phyloP scores from a whole-genome alignment of 2,113 vertebrate species.

The Sitta europaea region DNA sequence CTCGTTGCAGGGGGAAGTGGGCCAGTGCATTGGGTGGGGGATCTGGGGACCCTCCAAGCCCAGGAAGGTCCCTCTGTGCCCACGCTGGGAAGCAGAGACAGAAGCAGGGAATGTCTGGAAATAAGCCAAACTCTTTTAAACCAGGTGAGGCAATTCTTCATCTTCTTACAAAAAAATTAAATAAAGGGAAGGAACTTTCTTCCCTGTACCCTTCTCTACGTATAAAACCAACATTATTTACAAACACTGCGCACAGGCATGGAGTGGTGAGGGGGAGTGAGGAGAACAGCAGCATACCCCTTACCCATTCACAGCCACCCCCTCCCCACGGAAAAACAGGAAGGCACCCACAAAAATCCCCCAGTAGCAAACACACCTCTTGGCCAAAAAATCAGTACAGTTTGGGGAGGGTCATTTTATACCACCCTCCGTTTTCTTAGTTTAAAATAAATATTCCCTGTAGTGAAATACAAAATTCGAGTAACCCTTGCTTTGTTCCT shows the following conservation, averaged over 20 bases:
- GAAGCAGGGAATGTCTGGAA: neutral
- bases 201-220: neutral
- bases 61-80: fast-evolving
- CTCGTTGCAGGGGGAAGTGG: neutral
- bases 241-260: neutral
- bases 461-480: neutral
- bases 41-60: neutral
- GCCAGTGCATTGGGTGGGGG: fast-evolving
- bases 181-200: neutral
- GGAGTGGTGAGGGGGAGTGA: neutral
- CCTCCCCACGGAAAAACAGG: neutral
- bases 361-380: neutral
- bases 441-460: constrained; percentile 40
- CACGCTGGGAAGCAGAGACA: neutral
- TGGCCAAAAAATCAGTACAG: neutral
- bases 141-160: neutral
- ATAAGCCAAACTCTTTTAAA: neutral
- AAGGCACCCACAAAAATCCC: neutral
- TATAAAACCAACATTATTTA: neutral
- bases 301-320: fast-evolving
- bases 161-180: constrained; percentile 31
- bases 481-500: neutral
- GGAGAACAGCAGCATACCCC: neutral
- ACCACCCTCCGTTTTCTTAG: fast-evolving
- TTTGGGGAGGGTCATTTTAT: neutral